Base-by-base conservation (phyloP, 2,797 vertebrate species). In the Neopelma chrysocephalum region DNA sequence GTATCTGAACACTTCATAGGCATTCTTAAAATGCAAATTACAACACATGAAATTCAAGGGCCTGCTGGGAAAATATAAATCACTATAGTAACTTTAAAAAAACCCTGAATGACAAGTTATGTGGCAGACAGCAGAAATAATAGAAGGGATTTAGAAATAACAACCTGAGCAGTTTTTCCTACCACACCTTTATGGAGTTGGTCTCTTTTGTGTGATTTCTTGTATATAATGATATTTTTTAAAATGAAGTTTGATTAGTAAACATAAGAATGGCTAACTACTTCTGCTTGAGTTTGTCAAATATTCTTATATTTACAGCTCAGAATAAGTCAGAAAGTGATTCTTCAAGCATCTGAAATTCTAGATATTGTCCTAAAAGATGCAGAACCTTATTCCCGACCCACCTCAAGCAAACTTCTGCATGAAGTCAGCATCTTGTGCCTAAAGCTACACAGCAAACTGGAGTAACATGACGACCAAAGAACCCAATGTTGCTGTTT, bases 151-250 rank as follows among this genome's bases (percentile, higher is more conserved):
- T 16, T 22, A 27, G 8, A 40, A 91, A 51, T n/a, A 57, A 29
- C 6, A 71, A 47, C 15, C 12, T 58, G 16, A 62, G 1, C 25
- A 72, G 25, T 12, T 38, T n/a, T 21, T 15, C 18, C 13, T 31
- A 12, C 20, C 8, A 21, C 4, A 2, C 3, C 4, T 47, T 15
- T 40, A 29, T 42, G 48, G 19, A 64, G 42, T 45, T 3, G 0
- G 3, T 54, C 5, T 48, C 15, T 43, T 62, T 25, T 21, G 7
- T 36, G 48, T 29, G 43, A 65, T 73, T 81, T 64, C 38, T 32
- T 65, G 3, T 76, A 40, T 15, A 15, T 2, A 58, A 4, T 21
- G 6, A 6, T 50, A 6, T 6, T 89, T 34, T 54, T 40, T 4
- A 6, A 84, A 70, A 72, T 10, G 1, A 53, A 58, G 8, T 17